Base-by-base conservation (phyloP, 2,797 vertebrate species). In the Mus spretus region DNA sequence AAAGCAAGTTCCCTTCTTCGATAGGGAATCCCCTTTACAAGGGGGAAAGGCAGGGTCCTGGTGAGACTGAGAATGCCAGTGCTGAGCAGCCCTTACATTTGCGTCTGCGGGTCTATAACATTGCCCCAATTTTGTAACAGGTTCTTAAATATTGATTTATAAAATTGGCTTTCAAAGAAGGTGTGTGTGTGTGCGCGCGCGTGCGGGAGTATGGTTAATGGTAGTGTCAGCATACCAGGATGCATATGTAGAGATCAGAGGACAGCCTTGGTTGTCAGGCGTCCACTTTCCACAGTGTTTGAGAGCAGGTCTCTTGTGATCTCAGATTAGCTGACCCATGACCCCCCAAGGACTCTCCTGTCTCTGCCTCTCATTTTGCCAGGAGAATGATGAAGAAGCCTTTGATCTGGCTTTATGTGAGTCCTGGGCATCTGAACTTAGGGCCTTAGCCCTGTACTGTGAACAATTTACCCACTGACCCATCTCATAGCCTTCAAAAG, bases 131-230 rank as follows among this genome's bases (percentile, higher is more conserved):
- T 93, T 88, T 82, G 85, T 44, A 86, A 44, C 19, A 47, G 24
- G 15, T 0, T 94, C n/a, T 59, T 94, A 15, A 90, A 72, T 37
- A 86, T 3, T 89, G 61, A 74, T 82, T 82, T 47, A 77, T 93
- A 44, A 80, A 82, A 74, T 19, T 65, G 2, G 4, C 0, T 63
- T 88, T 75, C 53, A 75, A 55, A 74, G 70, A 55, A 20, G 1
- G 44, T 53, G 20, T 70, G 28, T 67, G 26, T 67, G 83, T 67
- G n/a, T n/a, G n/a, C n/a, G n/a, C n/a, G n/a, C n/a, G 40, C 40
- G 4, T 4, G 40, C 40, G 4, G 2, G 4, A 44, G 40, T 34
- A 11, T 10, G 24, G n/a, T 75, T 55, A 14, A 37, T 77, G 87
- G 8, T 37, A 17, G 22, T 75, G 53, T 44, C 10, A 34, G 67